These are phyloP conservation scores for Lithophane semibrunnea DNA, from an alignment of 2,888 invertebrate species.

Conservation along the genomic window DNA sequence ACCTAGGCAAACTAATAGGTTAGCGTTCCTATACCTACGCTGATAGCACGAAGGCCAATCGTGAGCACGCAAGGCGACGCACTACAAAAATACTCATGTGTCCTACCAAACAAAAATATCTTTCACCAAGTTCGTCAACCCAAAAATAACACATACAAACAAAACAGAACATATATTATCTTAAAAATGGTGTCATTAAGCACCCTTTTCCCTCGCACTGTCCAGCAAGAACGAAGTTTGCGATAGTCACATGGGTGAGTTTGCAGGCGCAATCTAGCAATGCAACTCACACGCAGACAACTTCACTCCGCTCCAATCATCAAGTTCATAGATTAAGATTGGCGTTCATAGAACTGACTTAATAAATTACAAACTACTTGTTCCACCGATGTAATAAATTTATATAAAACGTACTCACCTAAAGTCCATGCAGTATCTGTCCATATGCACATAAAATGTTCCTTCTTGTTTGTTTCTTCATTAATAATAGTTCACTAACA, in stretches of 20 bases:
- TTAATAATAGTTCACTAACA: constrained; percentile 80
- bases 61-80: constrained; percentile 71
- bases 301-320: constrained; percentile 86
- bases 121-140: constrained; percentile 82
- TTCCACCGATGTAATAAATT: constrained; percentile 51
- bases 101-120: constrained; percentile 77
- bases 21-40: constrained; percentile 64
- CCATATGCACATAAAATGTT: constrained; percentile 80
- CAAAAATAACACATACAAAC: constrained; percentile 74
- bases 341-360: constrained; percentile 80
- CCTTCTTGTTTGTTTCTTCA: constrained; percentile 65
- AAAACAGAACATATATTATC: constrained; percentile 69
- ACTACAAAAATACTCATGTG: constrained; percentile 75
- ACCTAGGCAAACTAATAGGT: constrained; percentile 69
- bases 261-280: constrained; percentile 84
- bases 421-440: constrained; percentile 77
- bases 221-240: constrained; percentile 69
- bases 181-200: constrained; percentile 61
- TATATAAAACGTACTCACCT: constrained; percentile 77
- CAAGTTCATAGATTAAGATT: constrained; percentile 90
- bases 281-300: constrained; percentile 79
- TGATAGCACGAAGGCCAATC: constrained; percentile 81
- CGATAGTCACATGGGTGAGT: constrained; percentile 76
- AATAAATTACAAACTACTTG: constrained; percentile 66
- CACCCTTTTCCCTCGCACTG: constrained; percentile 71